A percentile compares a stretch with the other conserved stretches of the same genome.
These are phyloP conservation scores for Platygyra sinensis DNA, from an alignment of 64 coral and sea anemone species.

Conservation along the genomic window DNA sequence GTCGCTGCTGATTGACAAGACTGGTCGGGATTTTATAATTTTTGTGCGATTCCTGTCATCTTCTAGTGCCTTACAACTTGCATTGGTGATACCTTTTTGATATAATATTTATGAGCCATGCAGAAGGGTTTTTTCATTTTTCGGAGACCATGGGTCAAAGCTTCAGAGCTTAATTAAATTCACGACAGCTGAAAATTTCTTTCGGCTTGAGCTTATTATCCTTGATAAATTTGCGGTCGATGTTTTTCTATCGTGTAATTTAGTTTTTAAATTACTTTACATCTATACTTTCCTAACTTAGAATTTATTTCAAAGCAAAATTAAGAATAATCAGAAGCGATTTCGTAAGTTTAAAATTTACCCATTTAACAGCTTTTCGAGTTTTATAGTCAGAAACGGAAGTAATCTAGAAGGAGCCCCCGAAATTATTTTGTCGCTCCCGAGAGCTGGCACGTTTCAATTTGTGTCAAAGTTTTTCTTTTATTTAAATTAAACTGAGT, in stretches of 20 bases:
- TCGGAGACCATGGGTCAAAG: not conserved
- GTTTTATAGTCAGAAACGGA: not conserved
- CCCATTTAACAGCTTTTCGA: not conserved
- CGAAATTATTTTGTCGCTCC: not conserved
- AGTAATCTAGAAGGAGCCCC: not conserved
- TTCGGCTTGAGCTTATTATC: not conserved
- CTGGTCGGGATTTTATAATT: not conserved
- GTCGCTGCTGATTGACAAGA: not conserved
- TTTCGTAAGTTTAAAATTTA: too few species aligned
- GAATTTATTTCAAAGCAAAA: too few species aligned
- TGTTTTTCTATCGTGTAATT: not conserved
- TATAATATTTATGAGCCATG: not conserved
- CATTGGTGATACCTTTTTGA: not conserved
- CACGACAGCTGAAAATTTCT: conserved; percentile 17
- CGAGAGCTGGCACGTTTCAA: not conserved
- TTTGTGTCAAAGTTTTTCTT: not conserved
- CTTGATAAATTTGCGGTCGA: not conserved
- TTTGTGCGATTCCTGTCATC: not conserved
- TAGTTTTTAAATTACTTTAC: not conserved
- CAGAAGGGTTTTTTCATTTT: not conserved
- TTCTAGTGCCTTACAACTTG: not conserved
- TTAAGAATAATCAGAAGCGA: too few species aligned
- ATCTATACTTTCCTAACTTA: not conserved
- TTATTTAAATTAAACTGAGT: not conserved
- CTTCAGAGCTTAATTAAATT: not conserved